These are phyloP conservation scores for Nephrotoma guestfalica DNA, from an alignment of 2,888 invertebrate species.

Conservation along the genomic window DNA sequence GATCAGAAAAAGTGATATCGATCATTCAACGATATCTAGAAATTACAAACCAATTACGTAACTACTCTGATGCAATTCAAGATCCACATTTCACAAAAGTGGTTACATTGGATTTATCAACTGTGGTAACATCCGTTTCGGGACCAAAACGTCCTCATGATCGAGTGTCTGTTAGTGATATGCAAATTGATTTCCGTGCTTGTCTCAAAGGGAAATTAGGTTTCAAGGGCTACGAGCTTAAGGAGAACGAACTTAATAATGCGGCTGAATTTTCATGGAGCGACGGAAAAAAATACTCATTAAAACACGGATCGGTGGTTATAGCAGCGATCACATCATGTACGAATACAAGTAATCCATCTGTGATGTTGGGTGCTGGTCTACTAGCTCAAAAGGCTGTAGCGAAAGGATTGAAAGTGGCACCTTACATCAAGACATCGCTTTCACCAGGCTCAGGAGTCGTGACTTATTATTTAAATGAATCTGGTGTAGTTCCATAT, in stretches of 20 bases:
- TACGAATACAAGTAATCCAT: slow-evolving; percentile 96
- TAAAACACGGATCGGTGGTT: slow-evolving; percentile 84
- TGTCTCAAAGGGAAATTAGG: slow-evolving; percentile 84
- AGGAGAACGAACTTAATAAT: slow-evolving; percentile 44
- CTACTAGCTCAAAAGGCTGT: slow-evolving; percentile 89
- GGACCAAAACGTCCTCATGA: slow-evolving; percentile 97
- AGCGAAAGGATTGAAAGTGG: slow-evolving; percentile 72
- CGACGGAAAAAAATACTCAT: slow-evolving; percentile 62
- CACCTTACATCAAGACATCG: slow-evolving; percentile 93
- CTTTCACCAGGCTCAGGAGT: slow-evolving; percentile 93
- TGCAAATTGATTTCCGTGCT: slow-evolving; percentile 76
- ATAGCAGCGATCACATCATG: slow-evolving; percentile 97
- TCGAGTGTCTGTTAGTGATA: slow-evolving; percentile 74
- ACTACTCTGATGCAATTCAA: slow-evolving; percentile 57
- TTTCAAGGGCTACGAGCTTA: slow-evolving; percentile 81
- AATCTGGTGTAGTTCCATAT: slow-evolving; percentile 84
- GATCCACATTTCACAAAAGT: slow-evolving; percentile 73
- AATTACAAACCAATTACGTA: slow-evolving; percentile 66
- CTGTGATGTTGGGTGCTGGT: slow-evolving; percentile 95
- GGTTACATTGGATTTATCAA: slow-evolving; percentile 68
- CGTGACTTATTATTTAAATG: slow-evolving; percentile 63
- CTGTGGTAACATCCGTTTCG: slow-evolving; percentile 87
- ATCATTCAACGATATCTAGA: slow-evolving; percentile 70
- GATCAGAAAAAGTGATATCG: slow-evolving; percentile 58
- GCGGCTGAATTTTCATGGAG: slow-evolving; percentile 59